Conservation (phyloP, 1,140 invertebrate species). For the Coenobita brevimanus region DNA sequence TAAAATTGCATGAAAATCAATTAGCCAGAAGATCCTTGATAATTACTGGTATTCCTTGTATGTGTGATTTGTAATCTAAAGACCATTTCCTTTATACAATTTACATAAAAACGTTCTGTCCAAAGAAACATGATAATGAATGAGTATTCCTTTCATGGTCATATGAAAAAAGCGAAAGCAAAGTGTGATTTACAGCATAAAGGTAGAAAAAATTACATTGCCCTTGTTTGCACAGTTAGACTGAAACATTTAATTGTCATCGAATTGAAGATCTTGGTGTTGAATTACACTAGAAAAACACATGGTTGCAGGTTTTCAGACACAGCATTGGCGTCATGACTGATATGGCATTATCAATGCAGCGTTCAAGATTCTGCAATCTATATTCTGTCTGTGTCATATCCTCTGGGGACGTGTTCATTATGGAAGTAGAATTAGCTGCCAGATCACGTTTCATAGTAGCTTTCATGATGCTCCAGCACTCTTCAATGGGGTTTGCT, state of each 20-base stretch:
- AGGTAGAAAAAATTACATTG: too few relatives aligned
- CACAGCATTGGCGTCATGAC: constrained; percentile 7
- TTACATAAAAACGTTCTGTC: too few relatives aligned
- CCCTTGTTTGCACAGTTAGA: background rate
- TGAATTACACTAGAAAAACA: constrained; percentile 26
- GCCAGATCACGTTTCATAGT: constrained; percentile 26
- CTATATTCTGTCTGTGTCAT: constrained; percentile 21
- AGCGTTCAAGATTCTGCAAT: constrained; percentile 38
- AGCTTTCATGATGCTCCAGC: constrained; percentile 33
- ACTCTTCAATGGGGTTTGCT: constrained; percentile 27
- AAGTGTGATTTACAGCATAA: too few relatives aligned
- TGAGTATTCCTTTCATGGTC: background rate
- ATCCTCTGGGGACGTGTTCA: constrained; percentile 17
- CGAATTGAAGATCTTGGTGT: constrained; percentile 1
- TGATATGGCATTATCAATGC: constrained; percentile 32
- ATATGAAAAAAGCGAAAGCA: background rate
- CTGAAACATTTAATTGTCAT: constrained; percentile 21
- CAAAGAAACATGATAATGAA: background rate
- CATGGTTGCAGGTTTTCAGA: constrained; percentile 19
- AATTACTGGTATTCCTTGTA: too few relatives aligned
- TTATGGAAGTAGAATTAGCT: background rate
- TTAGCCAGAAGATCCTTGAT: too few relatives aligned
- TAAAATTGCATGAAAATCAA: too few relatives aligned
- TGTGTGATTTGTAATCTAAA: too few relatives aligned
- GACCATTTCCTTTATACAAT: too few relatives aligned